Evolutionary conservation across 2,888 invertebrate species (phyloP).

Genomic region (Nudaria mundana): DNA sequence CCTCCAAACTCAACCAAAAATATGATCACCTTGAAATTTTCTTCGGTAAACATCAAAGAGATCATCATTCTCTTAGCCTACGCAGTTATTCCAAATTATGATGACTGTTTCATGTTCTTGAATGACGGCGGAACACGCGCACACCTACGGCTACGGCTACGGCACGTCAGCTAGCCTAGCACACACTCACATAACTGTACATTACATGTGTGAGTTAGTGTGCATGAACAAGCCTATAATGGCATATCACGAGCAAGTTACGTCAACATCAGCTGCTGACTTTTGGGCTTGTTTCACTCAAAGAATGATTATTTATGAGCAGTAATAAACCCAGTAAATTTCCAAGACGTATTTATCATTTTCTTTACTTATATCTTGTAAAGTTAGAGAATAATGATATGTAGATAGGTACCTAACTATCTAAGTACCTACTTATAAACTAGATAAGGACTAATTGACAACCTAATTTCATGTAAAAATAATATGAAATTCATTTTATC

Average conservation of each 20-base stretch:
- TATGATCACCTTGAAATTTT: slow-evolving; percentile 17
- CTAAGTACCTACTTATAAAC: too few relatives aligned
- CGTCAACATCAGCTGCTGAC: slow-evolving; percentile 45
- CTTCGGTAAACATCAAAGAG: slow-evolving; percentile 19
- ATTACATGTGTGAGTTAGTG: slow-evolving; percentile 31
- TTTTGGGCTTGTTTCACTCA: neutral
- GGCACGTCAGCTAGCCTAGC: slow-evolving; percentile 8
- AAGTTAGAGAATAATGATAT: too few relatives aligned
- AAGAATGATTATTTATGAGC: too few relatives aligned
- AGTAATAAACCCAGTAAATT: too few relatives aligned
- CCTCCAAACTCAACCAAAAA: slow-evolving; percentile 10
- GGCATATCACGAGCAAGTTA: slow-evolving; percentile 37
- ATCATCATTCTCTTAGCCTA: slow-evolving; percentile 18
- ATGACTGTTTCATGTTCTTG: slow-evolving; percentile 33
- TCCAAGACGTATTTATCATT: too few relatives aligned
- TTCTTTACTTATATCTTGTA: too few relatives aligned
- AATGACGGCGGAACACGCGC: slow-evolving; percentile 28
- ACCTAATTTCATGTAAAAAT: too few relatives aligned
- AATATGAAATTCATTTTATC: neutral
- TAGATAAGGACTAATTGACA: slow-evolving; percentile 7
- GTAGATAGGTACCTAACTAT: too few relatives aligned
- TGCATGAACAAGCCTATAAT: slow-evolving; percentile 35
- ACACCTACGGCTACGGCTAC: slow-evolving; percentile 21
- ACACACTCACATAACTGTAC: slow-evolving; percentile 7
- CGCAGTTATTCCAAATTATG: slow-evolving; percentile 34